Base-by-base conservation (phyloP, 2,888 invertebrate genomes). In the Caenorhabditis zanzibari region DNA sequence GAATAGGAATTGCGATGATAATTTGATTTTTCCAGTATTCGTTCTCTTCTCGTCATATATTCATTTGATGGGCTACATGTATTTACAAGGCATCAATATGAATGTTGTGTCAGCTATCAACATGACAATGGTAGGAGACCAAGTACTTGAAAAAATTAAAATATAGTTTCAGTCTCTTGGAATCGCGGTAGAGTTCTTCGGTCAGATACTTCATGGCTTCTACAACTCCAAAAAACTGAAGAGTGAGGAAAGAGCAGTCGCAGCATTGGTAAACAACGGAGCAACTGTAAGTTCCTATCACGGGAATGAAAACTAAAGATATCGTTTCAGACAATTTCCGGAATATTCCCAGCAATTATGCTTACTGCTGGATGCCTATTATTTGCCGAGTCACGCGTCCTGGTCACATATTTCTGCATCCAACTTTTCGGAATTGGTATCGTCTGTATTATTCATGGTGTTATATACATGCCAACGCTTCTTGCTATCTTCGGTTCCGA, bases 141-240 rank as follows among this genome's bases (percentile, higher is more conserved):
- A 47, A 10, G 10, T 19, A 19, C 7, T 47, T n/a, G 19, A 7
- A 16, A 22, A 16, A 44, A 38, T 38, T 6, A 32, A 32, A 7
- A 10, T 38, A 2, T 2, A 38, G 1, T 61, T 81, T 58, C 52
- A 81, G 81, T 49, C 54, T 28, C 76, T 82, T 7, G 82, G 82
- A 41, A 82, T 82, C n/a, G 66, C 82, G 9, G 76, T 76, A 16
- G 82, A 82, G 56, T 82, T 82, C 35, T 68, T 82, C 24, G 72
- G 72, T 19, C 82, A 71, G 26, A 69, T 82, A n/a, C 66, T 82
- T n/a, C 69, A 82, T 44, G 82, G 76, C 0, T 82, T 76, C 54
- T 82, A 77, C 59, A 82, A 76, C 32, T 82, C 82, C n/a, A 72
- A 82, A 44, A 76, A 76, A 22, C 16, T 38, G 22, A 52, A 47